phyloP scores from a whole-genome alignment of 2,888 invertebrate species.

The Drosophila conformis region DNA sequence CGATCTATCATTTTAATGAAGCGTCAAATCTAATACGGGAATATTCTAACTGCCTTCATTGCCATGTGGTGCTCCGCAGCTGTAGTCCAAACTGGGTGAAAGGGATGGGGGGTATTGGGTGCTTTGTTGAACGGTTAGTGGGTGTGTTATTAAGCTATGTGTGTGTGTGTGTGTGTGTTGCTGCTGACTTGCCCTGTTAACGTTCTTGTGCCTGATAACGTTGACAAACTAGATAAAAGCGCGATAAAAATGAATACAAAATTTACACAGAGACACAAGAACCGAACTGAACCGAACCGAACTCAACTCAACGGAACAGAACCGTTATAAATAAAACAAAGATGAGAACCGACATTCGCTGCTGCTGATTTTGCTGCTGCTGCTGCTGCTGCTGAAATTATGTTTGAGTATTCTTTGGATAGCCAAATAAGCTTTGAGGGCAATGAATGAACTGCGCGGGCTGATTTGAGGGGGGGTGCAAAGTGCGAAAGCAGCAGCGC shows the following conservation, averaged over 20 bases:
- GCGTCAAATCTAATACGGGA: constrained; percentile 75
- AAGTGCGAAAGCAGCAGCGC: not conserved
- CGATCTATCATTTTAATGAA: constrained; percentile 78
- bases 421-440: constrained; percentile 35
- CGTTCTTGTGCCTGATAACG: constrained; percentile 60
- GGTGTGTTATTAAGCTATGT: constrained; percentile 22
- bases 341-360: constrained; percentile 36
- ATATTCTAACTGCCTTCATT: constrained; percentile 61
- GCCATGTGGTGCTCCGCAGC: constrained; percentile 54
- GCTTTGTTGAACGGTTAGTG: not conserved
- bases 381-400: constrained; percentile 26
- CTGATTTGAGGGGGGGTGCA: not conserved
- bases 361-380: constrained; percentile 4
- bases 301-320: constrained; percentile 19
- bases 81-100: constrained; percentile 1
- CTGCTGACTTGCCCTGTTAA: constrained; percentile 44
- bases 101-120: not conserved
- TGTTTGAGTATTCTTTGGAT: constrained; percentile 48
- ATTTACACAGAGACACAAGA: constrained; percentile 49
- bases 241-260: constrained; percentile 70
- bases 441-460: constrained; percentile 9
- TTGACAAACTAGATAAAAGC: constrained; percentile 78
- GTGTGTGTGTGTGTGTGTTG: constrained; percentile 17
- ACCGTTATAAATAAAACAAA: constrained; percentile 74
- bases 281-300: constrained; percentile 12